These are phyloP conservation scores for Hydropotes inermis DNA, from an alignment of 2,113 vertebrate genomes.

Conservation along the genomic window DNA sequence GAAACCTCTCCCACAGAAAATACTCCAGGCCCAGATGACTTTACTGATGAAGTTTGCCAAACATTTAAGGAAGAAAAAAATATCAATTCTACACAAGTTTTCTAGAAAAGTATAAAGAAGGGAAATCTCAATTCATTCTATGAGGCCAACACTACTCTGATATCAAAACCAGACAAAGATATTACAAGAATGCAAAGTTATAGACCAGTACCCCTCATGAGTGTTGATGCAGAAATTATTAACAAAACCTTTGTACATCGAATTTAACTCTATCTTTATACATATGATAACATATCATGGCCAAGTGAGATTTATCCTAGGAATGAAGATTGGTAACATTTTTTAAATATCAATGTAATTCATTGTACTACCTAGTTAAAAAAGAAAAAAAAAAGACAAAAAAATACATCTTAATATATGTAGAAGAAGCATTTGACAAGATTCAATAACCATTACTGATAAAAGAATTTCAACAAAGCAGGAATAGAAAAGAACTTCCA, in stretches of 20 bases:
- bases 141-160: not conserved
- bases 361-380: not conserved
- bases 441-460: not conserved
- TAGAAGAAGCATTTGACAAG: not conserved
- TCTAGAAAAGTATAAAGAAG: not conserved
- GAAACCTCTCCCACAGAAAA: slow-evolving; percentile 2
- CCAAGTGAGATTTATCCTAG: not conserved
- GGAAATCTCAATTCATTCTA: not conserved
- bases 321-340: not conserved
- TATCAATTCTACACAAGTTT: not conserved
- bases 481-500: not conserved
- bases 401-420: not conserved
- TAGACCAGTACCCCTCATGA: not conserved
- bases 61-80: slow-evolving; percentile 21
- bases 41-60: not conserved
- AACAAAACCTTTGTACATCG: not conserved
- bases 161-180: slow-evolving; percentile 3
- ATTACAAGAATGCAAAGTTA: not conserved
- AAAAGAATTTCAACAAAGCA: not conserved
- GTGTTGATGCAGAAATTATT: not conserved
- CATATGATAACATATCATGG: not conserved
- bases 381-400: not conserved
- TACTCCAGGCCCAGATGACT: not conserved
- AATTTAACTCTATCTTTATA: not conserved
- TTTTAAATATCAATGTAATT: not conserved